These are phyloP conservation scores for Pagrus major DNA, from an alignment of 2,113 vertebrate genomes.

Conservation along the genomic window DNA sequence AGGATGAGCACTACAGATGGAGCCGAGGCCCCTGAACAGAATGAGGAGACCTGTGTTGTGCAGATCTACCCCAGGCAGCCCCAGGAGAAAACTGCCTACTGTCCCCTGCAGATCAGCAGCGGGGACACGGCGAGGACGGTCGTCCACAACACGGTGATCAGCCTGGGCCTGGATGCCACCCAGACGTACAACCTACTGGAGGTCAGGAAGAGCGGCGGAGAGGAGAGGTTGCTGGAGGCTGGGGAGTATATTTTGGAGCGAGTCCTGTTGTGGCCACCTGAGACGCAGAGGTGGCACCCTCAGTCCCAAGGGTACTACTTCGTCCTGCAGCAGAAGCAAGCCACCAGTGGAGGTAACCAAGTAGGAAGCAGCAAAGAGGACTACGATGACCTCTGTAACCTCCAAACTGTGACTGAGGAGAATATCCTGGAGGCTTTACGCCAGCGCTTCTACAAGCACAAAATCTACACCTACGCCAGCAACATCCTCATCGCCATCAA, in stretches of 20 bases:
- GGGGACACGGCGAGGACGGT: slow-evolving; percentile 84
- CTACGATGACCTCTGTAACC: slow-evolving; percentile 90
- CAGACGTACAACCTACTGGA: slow-evolving; percentile 88
- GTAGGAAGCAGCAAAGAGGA: slow-evolving; percentile 76
- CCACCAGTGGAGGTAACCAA: slow-evolving; percentile 71
- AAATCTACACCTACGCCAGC: slow-evolving; percentile 94
- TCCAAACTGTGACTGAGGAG: slow-evolving; percentile 87
- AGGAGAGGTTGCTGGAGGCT: slow-evolving; percentile 86
- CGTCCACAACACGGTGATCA: slow-evolving; percentile 82
- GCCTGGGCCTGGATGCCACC: slow-evolving; percentile 84
- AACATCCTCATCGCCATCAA: slow-evolving; percentile 95
- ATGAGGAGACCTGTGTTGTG: slow-evolving; percentile 82
- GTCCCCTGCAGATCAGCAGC: slow-evolving; percentile 85
- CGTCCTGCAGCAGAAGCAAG: slow-evolving; percentile 84
- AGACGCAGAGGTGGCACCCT: slow-evolving; percentile 86
- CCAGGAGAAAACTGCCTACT: slow-evolving; percentile 79
- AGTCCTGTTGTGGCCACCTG: slow-evolving; percentile 89
- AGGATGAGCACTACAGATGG: slow-evolving; percentile 91
- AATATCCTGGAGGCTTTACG: slow-evolving; percentile 86
- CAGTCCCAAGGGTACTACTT: slow-evolving; percentile 90
- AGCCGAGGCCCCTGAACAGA: slow-evolving; percentile 71
- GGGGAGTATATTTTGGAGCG: slow-evolving; percentile 86
- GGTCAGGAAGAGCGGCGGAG: slow-evolving; percentile 85
- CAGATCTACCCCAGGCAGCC: slow-evolving; percentile 88
- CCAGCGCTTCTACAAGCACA: slow-evolving; percentile 88